Evolutionary conservation across 1,140 invertebrate genomes (phyloP), one percentile per base, ranked within the genome.

Genomic region (Drosophila santomea): DNA sequence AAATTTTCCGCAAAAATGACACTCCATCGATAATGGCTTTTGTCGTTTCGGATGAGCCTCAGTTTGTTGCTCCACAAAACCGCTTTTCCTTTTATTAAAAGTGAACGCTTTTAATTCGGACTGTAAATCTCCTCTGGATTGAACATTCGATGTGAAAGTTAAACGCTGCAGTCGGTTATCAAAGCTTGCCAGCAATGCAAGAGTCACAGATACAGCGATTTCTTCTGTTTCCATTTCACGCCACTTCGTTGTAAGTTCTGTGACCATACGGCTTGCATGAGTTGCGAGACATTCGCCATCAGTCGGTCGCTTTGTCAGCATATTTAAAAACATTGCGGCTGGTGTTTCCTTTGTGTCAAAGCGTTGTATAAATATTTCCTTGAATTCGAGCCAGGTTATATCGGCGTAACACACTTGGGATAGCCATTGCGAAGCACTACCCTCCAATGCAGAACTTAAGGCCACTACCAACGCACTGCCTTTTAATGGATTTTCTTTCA

Each of bases 1-100:
- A 10, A 45, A 38, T 60, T 69, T 69, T 48, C 59, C 41, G 11
- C 50, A 67, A n/a, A 73, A 67, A 56, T 66, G 35, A 35, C 69
- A 66, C 35, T 71, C 43, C 17, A 66, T 66, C 39, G 54, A 44
- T 32, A 2, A 32, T 8, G 7, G 28, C 7, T 32, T 32, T 32
- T 32, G 28, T 8, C 28, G 28, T 32, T 32, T 32, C 7, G 28
- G 28, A 32, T 32, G 8, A 57, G 20, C 25, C 48, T 56, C 67
- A 28, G 67, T 12, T 39, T 63, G 67, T 23, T 71, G 36, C 36
- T 63, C 59, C 47, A 60, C 57, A 12, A 50, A 59, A 67, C 51
- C 38, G 50, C 48, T 60, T 67, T 67, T 14, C 55, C 71, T 55
- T 60, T 63, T 4, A 39, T 59, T 35, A 52, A 68, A 60, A 32